Percentiles rank a stretch among this genome's conserved stretches.
Evolutionary conservation across 2,113 vertebrate genomes (phyloP).

Genomic region (Origma solitaria): DNA sequence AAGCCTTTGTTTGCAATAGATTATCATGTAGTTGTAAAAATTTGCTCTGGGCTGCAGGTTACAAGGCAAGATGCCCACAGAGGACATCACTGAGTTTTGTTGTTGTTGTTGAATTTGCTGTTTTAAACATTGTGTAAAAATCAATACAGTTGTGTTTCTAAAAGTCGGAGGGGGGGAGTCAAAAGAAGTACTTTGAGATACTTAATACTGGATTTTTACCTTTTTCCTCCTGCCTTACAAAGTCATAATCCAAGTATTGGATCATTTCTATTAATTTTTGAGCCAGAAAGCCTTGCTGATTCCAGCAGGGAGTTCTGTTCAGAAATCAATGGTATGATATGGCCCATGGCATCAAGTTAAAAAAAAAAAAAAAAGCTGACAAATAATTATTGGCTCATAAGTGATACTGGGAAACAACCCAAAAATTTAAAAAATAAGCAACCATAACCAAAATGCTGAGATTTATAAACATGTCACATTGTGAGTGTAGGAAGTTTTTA

Average conservation of each 20-base stretch:
- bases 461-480: slow-evolving; percentile 32
- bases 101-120: neutral
- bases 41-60: slow-evolving; percentile 15
- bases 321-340: slow-evolving; percentile 47
- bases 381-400: slow-evolving; percentile 56
- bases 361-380: neutral
- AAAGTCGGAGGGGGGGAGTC: neutral
- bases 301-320: slow-evolving; percentile 36
- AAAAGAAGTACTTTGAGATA: neutral
- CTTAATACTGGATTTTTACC: slow-evolving; percentile 8
- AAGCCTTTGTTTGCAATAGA: slow-evolving; percentile 43
- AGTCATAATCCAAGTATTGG: slow-evolving; percentile 36
- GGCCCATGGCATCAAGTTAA: neutral
- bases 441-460: neutral
- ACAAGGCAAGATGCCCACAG: slow-evolving; percentile 2
- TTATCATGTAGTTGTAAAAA: neutral
- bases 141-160: neutral
- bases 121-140: slow-evolving; percentile 5
- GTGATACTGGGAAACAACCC: slow-evolving; percentile 42
- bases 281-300: slow-evolving; percentile 17
- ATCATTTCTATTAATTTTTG: slow-evolving; percentile 13
- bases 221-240: neutral
- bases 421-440: slow-evolving; percentile 56
- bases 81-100: neutral
- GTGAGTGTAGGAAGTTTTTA: slow-evolving; percentile 11